Percentiles rank a stretch among this genome's conserved stretches.
Conservation (phyloP, 2,888 invertebrate species). For the Agapostemon virescens region DNA sequence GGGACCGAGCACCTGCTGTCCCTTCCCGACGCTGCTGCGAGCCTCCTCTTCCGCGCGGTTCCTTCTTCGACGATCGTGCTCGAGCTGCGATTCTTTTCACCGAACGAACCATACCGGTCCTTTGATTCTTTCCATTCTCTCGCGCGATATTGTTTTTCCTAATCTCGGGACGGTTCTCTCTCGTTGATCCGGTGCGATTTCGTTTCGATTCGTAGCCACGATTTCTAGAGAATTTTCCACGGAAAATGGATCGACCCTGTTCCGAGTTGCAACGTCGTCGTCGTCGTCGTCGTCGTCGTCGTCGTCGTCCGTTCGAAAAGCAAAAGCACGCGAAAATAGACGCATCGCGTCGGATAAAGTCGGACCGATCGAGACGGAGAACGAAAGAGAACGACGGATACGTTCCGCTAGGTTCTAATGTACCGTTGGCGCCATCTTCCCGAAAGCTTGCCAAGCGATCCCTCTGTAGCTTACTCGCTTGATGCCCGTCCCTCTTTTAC, state of each 20-base stretch:
- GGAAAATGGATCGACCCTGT: background rate
- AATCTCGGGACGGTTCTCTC: background rate
- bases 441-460: constrained; percentile 57
- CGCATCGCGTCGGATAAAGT: background rate
- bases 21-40: constrained; percentile 63
- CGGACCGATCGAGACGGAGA: background rate
- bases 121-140: background rate
- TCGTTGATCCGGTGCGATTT: background rate
- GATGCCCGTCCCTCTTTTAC: constrained; percentile 60
- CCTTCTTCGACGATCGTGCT: constrained; percentile 62
- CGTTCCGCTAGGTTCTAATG: constrained; percentile 24
- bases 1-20: constrained; percentile 80
- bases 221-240: constrained; percentile 49
- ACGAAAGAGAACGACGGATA: constrained; percentile 6
- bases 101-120: background rate
- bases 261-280: background rate
- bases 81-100: constrained; percentile 70
- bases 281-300: background rate
- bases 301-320: background rate
- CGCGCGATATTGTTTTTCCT: background rate
- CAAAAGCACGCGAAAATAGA: background rate
- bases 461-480: constrained; percentile 51
- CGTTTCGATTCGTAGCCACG: constrained; percentile 50
- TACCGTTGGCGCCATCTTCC: constrained; percentile 71
- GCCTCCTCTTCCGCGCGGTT: constrained; percentile 61